Base-by-base conservation (phyloP, 2,888 invertebrate genomes). In the Xanthorhoe spadicearia region DNA sequence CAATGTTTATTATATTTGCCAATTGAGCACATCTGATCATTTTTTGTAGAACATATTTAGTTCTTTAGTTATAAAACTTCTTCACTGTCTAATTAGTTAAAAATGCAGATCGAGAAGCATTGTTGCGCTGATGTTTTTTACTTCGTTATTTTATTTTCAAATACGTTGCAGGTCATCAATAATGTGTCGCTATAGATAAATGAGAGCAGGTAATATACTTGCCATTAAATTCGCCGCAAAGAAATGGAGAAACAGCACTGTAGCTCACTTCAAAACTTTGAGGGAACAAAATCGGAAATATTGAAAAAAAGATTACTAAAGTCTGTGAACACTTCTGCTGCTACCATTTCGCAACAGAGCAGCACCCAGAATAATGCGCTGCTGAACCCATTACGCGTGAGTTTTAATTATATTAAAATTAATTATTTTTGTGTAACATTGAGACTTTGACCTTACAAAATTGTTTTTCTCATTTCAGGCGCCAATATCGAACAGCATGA, bases 251-350 rank as follows among this genome's bases (percentile, higher is more conserved):
- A 87, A 86, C 88, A 87, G 84, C 88, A 89, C 75, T 87, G 84
- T 90, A 92, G 90, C 88, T 81, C 86, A 91, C 89, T 92, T 92
- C 91, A 89, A 92, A 93, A 93, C 88, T 93, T 92, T 90, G 91
- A 91, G 75, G 92, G 88, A 73, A 85, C 90, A 69, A 92, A 90
- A 86, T 86, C 89, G 68, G 93, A 92, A 86, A 92, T 93, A 82
- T 88, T 93, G 81, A 92, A 92, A 90, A 93, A 92, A 85, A 89
- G 92, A 87, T 86, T 93, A 82, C 83, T 93, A 77, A 92, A 92
- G 83, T 86, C 91, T 50, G 79, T 80, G 64, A 88, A 84, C 77
- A 79, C 84, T 71, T 80, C 87, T 71, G 74, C 83, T 71, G 82
- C 77, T 73, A 81, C 80, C 61, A 86, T 84, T 83, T 77, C 85